Conservation (phyloP, 2,113 vertebrate species). For the Reinhardtius hippoglossoides region DNA sequence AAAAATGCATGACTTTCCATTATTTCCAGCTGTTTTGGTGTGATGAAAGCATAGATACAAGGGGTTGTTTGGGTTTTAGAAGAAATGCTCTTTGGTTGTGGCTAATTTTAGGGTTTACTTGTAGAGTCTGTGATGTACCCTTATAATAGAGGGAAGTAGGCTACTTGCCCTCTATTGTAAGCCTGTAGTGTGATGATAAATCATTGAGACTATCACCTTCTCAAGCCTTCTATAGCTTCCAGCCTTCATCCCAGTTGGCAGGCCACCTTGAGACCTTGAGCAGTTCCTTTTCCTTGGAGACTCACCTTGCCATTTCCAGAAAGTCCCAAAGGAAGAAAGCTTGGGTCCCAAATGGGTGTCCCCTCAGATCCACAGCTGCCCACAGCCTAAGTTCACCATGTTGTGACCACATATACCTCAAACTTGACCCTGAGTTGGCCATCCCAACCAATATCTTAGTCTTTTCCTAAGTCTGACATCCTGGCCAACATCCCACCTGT, state of each 20-base stretch:
- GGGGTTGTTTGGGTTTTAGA: background rate
- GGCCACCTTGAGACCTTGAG: background rate
- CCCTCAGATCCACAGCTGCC: too few species aligned
- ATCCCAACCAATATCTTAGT: too few species aligned
- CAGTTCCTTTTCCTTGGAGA: background rate
- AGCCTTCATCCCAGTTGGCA: background rate
- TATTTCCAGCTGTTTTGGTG: constrained; percentile 29
- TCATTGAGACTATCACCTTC: background rate
- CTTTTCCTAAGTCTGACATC: too few species aligned
- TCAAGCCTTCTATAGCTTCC: background rate
- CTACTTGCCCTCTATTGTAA: too few species aligned
- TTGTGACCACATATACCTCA: too few species aligned
- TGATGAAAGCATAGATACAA: background rate
- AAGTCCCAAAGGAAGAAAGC: too few species aligned
- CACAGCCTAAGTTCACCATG: too few species aligned
- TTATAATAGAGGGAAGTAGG: too few species aligned
- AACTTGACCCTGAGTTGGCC: too few species aligned
- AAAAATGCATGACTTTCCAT: constrained; percentile 29
- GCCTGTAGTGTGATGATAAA: too few species aligned
- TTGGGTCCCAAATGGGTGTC: too few species aligned
- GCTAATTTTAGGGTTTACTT: background rate
- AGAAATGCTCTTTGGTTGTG: background rate
- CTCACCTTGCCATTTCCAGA: background rate
- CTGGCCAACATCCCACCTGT: too few species aligned
- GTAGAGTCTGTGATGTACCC: background rate